Evolutionary conservation across 2,888 invertebrate species (phyloP), one percentile per base, ranked within the genome.

Genomic region (Thelaira solivaga): DNA sequence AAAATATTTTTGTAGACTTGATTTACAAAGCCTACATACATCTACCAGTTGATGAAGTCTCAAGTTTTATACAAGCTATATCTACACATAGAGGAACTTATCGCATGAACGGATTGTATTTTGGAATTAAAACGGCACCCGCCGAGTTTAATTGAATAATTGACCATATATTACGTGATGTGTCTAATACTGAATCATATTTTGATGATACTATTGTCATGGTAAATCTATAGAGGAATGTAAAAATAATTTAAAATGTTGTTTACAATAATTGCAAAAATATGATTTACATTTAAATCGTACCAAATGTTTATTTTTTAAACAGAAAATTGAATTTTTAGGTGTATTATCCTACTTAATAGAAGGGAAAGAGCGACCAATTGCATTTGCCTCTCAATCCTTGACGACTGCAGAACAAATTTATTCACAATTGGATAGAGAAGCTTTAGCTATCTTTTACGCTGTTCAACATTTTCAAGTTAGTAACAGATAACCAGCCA

Each of bases 131-230:
- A n/a, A 41, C 39, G 3, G 75, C 71, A 10, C 71, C 65, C 18
- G 22, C 45, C 2, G 68, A 72, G 43, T 79, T 79, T 18, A 72
- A 80, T 45, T n/a, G 69, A 26, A 62, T 80, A 10, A 72, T 80
- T 2, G 74, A 80, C 5, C 74, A 77, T 67, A 74, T 80, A n/a
- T 31, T 73, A 13, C 36, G 49, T 13, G 26, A 49, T 13, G 7
- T 49, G 6, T 29, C 49, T 3, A 36, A 36, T 13, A 36, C 36
- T 31, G 31, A 36, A n/a, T n/a, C 36, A 6, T 36, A 36, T 8
- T 36, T 36, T 13, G 36, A 36, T 8, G 36, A 36, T 13, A 36
- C 13, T 36, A 13, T 36, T 2, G 8, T 36, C n/a, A n/a, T n/a
- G n/a, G n/a, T n/a, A n/a, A n/a, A n/a, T n/a, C n/a, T n/a, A n/a